Conservation (phyloP, 1,140 invertebrate species). For the Ridgeia piscesae region DNA sequence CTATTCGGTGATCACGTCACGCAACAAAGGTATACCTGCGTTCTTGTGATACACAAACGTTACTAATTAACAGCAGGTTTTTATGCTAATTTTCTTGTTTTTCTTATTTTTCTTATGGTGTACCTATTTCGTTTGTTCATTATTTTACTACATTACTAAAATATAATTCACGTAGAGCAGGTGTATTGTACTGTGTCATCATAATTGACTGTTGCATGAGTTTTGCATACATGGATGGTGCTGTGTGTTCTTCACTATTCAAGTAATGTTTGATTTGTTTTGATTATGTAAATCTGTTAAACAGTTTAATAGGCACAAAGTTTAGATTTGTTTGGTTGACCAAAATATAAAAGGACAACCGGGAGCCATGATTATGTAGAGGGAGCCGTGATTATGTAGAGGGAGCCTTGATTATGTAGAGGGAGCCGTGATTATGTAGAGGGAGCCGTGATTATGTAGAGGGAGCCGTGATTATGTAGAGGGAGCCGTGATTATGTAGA, state of each 20-base stretch:
- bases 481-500: too few relatives aligned
- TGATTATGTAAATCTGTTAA: neutral
- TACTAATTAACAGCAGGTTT: neutral
- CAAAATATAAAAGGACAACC: too few relatives aligned
- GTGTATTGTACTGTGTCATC: neutral
- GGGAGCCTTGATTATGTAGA: too few relatives aligned
- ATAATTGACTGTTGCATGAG: neutral
- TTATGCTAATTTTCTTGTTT: neutral
- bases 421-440: too few relatives aligned
- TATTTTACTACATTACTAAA: neutral
- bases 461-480: too few relatives aligned
- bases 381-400: too few relatives aligned
- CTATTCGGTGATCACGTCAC: neutral
- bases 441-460: too few relatives aligned
- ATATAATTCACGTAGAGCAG: neutral
- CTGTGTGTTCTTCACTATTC: neutral
- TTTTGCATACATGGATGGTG: neutral
- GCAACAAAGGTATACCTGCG: neutral
- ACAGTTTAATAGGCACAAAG: too few relatives aligned
- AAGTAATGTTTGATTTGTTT: neutral
- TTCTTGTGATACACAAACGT: neutral
- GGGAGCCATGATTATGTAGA: too few relatives aligned
- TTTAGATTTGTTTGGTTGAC: too few relatives aligned
- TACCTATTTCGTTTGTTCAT: neutral
- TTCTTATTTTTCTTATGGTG: neutral